Evolutionary conservation across 2,888 invertebrate species (phyloP).

Genomic region (Tupiocoris notatus): DNA sequence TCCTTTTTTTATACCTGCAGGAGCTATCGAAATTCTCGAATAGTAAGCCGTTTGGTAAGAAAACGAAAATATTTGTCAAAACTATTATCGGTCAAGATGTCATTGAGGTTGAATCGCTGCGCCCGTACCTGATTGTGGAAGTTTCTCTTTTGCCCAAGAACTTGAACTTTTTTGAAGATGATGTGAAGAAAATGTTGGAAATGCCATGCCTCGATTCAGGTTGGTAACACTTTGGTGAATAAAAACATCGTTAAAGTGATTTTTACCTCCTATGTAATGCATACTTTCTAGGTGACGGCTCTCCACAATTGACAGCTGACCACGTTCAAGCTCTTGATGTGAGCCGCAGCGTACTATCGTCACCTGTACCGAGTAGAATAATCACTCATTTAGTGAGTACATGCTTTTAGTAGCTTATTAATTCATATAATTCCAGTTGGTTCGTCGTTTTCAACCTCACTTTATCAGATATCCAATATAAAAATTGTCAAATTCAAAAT

Average conservation of each 20-base stretch:
- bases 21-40: conserved; percentile 39
- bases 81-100: conserved; percentile 19
- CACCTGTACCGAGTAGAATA: background rate
- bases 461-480: too few species aligned
- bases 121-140: conserved; percentile 34
- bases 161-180: conserved; percentile 24
- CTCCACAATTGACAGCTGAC: background rate
- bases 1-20: too few species aligned
- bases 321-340: background rate
- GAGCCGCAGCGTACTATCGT: background rate
- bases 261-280: too few species aligned
- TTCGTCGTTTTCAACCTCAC: too few species aligned
- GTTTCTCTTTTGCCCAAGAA: conserved; percentile 29
- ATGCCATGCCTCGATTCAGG: conserved; percentile 11
- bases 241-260: too few species aligned
- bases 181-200: conserved; percentile 38
- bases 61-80: conserved; percentile 31
- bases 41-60: conserved; percentile 34
- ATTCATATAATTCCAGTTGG: too few species aligned
- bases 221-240: background rate
- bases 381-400: background rate
- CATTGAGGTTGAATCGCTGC: conserved; percentile 19
- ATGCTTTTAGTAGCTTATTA: background rate
- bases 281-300: background rate
- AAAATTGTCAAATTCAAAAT: background rate